These are phyloP conservation scores for Vidua chalybeata DNA, from an alignment of 2,113 vertebrate species.

Conservation along the genomic window DNA sequence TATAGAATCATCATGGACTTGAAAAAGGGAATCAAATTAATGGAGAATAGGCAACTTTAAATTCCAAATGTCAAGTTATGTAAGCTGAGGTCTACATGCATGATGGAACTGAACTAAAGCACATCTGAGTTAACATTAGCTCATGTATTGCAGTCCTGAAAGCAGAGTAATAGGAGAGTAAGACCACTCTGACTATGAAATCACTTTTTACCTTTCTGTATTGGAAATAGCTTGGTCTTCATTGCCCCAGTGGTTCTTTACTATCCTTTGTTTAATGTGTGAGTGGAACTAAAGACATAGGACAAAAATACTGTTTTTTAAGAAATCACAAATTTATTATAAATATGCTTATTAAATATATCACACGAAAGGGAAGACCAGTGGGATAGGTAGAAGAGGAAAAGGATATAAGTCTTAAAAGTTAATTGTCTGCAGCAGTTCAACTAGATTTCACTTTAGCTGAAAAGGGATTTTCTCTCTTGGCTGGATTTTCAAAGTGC, in stretches of 20 bases:
- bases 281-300: not conserved
- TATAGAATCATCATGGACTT: not conserved
- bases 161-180: not conserved
- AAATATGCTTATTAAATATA: not conserved
- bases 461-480: constrained; percentile 7
- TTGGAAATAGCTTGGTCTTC: not conserved
- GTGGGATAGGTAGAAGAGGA: not conserved
- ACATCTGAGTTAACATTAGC: not conserved
- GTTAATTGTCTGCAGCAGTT: not conserved
- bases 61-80: not conserved
- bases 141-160: not conserved
- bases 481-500: not conserved
- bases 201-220: not conserved
- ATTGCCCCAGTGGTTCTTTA: not conserved
- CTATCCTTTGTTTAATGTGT: not conserved
- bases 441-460: not conserved
- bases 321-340: not conserved
- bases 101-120: not conserved
- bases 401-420: not conserved
- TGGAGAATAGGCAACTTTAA: not conserved
- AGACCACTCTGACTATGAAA: not conserved
- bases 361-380: not conserved
- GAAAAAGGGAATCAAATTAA: not conserved
- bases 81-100: not conserved
- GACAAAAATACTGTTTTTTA: not conserved